Conservation (phyloP, 1,140 invertebrate species). For the Lepidotrigona ventralis region DNA sequence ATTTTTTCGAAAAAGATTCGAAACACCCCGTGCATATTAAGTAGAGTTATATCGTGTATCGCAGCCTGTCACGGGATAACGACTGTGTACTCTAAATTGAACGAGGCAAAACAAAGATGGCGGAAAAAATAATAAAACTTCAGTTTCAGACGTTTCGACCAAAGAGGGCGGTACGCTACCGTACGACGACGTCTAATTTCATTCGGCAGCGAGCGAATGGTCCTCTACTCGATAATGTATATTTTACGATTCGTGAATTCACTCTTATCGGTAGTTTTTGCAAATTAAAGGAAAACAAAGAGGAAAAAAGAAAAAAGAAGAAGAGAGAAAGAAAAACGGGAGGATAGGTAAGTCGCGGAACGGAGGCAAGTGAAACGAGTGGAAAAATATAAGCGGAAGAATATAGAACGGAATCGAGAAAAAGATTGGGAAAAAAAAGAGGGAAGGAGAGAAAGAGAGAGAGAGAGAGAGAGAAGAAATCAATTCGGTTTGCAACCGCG, state of each 20-base stretch:
- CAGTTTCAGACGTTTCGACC: not conserved
- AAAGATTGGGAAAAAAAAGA: not conserved
- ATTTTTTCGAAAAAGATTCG: no score
- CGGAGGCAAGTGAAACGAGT: not conserved
- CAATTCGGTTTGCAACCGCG: constrained; percentile 35
- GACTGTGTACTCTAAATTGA: no score
- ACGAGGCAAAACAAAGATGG: no score
- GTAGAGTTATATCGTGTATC: no score
- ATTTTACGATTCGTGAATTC: constrained; percentile 5
- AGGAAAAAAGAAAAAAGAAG: no score
- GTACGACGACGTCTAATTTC: not conserved
- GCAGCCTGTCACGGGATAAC: no score
- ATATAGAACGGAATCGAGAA: not conserved
- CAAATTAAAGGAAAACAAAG: not conserved
- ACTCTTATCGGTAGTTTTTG: not conserved
- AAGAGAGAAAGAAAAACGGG: no score
- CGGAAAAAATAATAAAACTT: not conserved
- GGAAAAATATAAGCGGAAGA: not conserved
- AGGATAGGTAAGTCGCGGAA: no score
- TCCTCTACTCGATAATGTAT: constrained; percentile 1
- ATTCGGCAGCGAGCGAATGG: not conserved
- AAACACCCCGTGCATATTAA: no score
- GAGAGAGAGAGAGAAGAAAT: not conserved
- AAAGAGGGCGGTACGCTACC: not conserved
- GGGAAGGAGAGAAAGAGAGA: not conserved